Evolutionary conservation across 2,797 vertebrate genomes (phyloP).

Genomic region (Melopsittacus undulatus): DNA sequence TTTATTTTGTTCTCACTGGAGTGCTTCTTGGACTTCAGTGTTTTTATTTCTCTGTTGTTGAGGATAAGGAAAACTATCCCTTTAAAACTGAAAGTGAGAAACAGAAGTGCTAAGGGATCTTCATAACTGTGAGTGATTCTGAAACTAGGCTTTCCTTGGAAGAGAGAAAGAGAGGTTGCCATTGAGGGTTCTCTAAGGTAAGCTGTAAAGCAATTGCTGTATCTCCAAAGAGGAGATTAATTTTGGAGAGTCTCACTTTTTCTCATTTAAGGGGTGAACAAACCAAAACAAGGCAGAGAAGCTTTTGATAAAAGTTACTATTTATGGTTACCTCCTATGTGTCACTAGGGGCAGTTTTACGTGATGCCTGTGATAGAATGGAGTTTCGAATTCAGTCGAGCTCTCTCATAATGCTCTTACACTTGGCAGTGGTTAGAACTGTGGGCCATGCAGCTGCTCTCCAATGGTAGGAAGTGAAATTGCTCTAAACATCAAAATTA

Average conservation of each 20-base stretch:
- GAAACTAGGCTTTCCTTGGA: neutral
- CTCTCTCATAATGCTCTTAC: neutral
- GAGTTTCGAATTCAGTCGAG: neutral
- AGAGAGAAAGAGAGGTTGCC: neutral
- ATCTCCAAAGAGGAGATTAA: neutral
- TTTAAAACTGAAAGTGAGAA: neutral
- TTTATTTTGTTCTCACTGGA: neutral
- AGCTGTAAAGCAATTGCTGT: neutral
- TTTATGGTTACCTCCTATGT: neutral
- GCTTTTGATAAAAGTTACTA: neutral
- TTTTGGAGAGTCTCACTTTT: neutral
- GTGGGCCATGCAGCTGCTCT: neutral
- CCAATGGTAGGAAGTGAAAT: neutral
- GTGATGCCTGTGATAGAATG: neutral
- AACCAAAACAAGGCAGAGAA: neutral
- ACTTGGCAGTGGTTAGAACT: neutral
- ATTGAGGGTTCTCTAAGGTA: neutral
- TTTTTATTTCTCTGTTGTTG: neutral
- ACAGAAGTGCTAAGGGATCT: neutral
- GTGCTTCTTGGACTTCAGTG: neutral
- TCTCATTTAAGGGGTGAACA: neutral
- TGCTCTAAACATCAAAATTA: neutral
- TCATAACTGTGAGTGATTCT: neutral
- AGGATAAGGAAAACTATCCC: neutral
- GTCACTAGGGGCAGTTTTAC: neutral